Base-by-base conservation (phyloP, 2,888 invertebrate genomes). In the Cryptus viduatorius region DNA sequence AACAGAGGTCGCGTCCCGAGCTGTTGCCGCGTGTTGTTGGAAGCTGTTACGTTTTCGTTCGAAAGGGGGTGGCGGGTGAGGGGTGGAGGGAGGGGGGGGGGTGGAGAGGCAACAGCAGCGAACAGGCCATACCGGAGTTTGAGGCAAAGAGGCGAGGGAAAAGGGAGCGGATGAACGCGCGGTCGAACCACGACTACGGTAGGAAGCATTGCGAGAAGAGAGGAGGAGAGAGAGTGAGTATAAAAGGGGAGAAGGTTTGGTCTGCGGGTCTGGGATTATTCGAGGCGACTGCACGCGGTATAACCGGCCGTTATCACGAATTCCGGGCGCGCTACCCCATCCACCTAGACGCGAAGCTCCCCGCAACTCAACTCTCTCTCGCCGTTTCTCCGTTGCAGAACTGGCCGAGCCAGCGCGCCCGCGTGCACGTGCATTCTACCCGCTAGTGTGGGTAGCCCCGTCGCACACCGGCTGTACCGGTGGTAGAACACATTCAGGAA, bases 221-320 rank as follows among this genome's bases (percentile, higher is more conserved):
- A 8, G 65, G 67, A 67, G 67, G 12, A n/a, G n/a, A 31, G 69
- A 68, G 68, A 68, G 68, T 42, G 53, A 42, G 65, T 37, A 72
- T 65, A 67, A 50, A 71, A 37, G 65, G 50, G 69, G 48, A 59
- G 76, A 80, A 67, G 73, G 72, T 73, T 71, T 56, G 65, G 84
- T 84, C 82, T 82, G 79, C 72, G 84, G 82, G 84, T 82, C 78
- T 79, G 75, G 79, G 82, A 84, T 84, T 84, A 84, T 82, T 84
- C 84, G 84, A 82, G 76, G 79, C 79, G 84, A 82, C 82, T 82
- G 82, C 75, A 82, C 79, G 84, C 79, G 79, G 79, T 65, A 81
- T 84, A 84, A 84, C 77, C 81, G 81, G 82, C 84, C 84, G 82
- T 84, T 84, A 84, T 84, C 79, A 84, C 84, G 82, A 84, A 84